A percentile compares a stretch with the other conserved stretches of the same genome.
Evolutionary conservation across 2,797 vertebrate species (phyloP).

Genomic region (Mormyrus proboscirostris): DNA sequence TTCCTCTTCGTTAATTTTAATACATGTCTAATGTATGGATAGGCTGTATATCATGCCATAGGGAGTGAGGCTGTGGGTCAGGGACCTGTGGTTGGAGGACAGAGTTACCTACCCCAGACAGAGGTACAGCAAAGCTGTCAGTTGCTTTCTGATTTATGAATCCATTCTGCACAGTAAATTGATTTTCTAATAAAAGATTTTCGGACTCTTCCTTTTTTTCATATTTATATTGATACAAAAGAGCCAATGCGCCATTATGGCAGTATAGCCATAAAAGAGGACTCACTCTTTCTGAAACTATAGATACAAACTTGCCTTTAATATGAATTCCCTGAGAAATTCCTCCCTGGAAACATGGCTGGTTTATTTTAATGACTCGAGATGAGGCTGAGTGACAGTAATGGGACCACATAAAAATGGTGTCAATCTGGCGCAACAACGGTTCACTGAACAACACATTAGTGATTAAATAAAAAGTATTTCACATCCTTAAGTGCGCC

Average conservation of each 20-base stretch:
- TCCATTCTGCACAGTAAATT: background rate
- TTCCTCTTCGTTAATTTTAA: slow-evolving; percentile 12
- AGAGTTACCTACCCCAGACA: background rate
- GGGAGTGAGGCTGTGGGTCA: background rate
- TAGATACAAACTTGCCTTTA: background rate
- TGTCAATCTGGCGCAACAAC: slow-evolving; percentile 59
- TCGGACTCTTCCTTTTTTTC: background rate
- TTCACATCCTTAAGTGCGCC: slow-evolving; percentile 45
- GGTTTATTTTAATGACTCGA: slow-evolving; percentile 63
- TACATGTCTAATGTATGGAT: background rate
- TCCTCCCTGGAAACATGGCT: slow-evolving; percentile 54
- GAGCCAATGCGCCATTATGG: background rate
- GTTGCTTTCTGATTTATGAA: background rate
- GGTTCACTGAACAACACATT: slow-evolving; percentile 63
- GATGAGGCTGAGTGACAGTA: slow-evolving; percentile 65
- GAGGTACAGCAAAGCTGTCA: background rate
- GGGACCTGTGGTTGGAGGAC: background rate
- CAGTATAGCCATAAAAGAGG: background rate
- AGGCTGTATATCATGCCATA: background rate
- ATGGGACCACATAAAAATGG: slow-evolving; percentile 57
- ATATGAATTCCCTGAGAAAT: slow-evolving; percentile 44
- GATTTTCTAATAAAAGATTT: background rate
- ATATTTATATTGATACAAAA: background rate
- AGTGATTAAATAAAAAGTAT: slow-evolving; percentile 53
- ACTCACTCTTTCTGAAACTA: background rate